Evolutionary conservation across 2,888 invertebrate genomes (phyloP).

Genomic region (Stramonita haemastoma): DNA sequence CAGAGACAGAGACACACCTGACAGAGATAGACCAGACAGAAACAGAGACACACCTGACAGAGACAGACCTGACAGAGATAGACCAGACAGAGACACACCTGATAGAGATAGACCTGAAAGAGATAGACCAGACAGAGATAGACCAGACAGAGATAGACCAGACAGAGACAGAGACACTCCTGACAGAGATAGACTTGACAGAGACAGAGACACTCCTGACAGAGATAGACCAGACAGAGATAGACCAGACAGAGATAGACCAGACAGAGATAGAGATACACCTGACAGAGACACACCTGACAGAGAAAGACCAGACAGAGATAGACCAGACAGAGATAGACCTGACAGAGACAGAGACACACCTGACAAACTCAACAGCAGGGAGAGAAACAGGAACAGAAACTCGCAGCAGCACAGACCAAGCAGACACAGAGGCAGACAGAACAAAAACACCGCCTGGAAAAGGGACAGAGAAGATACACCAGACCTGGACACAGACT

Average conservation of each 20-base stretch:
- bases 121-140: not conserved
- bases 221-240: not conserved
- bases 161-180: not conserved
- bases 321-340: slow-evolving; percentile 12
- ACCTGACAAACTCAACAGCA: not conserved
- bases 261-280: not conserved
- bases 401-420: not conserved
- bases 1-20: not conserved
- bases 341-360: not conserved
- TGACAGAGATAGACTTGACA: not conserved
- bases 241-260: not conserved
- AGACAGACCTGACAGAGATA: not conserved
- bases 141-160: not conserved
- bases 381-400: not conserved
- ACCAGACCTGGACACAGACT: not conserved
- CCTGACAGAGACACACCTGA: not conserved
- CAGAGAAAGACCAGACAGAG: not conserved
- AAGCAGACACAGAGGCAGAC: not conserved
- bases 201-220: not conserved
- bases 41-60: not conserved
- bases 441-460: not conserved
- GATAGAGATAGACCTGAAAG: not conserved
- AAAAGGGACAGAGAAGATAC: not conserved
- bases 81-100: not conserved
- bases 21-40: not conserved